A percentile compares a stretch with the other conserved stretches of the same genome.
Evolutionary conservation across 2,797 vertebrate species (phyloP).

Genomic region (Anniella stebbinsi): DNA sequence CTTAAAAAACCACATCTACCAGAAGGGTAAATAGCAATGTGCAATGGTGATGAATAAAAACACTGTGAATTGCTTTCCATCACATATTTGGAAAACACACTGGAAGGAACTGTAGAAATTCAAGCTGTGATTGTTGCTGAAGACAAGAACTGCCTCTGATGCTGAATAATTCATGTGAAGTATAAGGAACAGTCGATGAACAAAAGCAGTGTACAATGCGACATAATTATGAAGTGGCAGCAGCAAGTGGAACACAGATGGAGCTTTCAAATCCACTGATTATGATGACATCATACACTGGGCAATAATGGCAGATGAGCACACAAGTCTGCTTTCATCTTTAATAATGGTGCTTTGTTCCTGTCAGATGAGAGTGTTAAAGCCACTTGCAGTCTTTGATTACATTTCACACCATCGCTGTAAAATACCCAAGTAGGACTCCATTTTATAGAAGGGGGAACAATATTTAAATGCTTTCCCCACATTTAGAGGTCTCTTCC

Average conservation of each 20-base stretch:
- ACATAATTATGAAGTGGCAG: constrained; percentile 56
- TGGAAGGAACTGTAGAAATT: constrained; percentile 30
- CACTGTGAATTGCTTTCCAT: not conserved
- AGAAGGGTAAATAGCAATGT: not conserved
- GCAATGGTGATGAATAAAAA: constrained; percentile 5
- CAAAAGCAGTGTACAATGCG: constrained; percentile 61
- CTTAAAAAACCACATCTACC: no score
- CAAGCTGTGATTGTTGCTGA: constrained; percentile 49
- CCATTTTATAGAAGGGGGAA: not conserved
- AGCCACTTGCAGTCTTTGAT: not conserved
- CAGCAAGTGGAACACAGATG: constrained; percentile 45
- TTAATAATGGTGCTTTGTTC: constrained; percentile 16
- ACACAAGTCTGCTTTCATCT: rapidly evolving
- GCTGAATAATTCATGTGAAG: constrained; percentile 72
- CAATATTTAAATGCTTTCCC: not conserved
- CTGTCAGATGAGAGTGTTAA: constrained; percentile 19
- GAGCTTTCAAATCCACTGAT: constrained; percentile 39
- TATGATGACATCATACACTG: constrained; percentile 19
- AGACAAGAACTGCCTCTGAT: constrained; percentile 51
- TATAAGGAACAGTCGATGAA: constrained; percentile 59
- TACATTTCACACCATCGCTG: not conserved
- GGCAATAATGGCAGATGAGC: not conserved
- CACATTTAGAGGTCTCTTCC: not conserved
- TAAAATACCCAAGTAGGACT: not conserved
- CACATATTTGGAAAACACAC: not conserved